Percentiles rank a stretch among this genome's conserved stretches.
Evolutionary conservation across 1,140 invertebrate genomes (phyloP).

Genomic region (Euura lappo): DNA sequence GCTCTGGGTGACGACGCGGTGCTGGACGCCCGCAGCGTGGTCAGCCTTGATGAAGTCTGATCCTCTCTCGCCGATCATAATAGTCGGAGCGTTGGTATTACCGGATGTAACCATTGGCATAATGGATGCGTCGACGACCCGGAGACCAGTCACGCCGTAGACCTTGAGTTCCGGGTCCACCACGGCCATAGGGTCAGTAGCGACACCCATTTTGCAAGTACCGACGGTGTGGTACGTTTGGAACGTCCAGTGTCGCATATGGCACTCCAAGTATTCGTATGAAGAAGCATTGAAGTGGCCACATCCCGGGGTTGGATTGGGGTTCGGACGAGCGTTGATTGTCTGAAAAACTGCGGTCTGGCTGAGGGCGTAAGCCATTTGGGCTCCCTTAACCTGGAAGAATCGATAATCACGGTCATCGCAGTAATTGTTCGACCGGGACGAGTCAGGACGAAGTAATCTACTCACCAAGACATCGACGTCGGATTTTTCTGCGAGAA

Average conservation of each 20-base stretch:
- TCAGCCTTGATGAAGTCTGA: constrained; percentile 40
- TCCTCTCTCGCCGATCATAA: constrained; percentile 52
- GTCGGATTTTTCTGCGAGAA: constrained; percentile 75
- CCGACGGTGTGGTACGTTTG: constrained; percentile 49
- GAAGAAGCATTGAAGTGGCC: no score
- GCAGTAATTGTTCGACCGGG: no score
- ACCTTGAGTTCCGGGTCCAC: constrained; percentile 51
- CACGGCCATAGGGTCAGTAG: constrained; percentile 41
- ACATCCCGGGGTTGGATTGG: constrained; percentile 11
- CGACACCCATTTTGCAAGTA: constrained; percentile 56
- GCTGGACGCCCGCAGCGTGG: neutral
- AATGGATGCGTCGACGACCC: constrained; percentile 57
- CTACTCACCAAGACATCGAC: constrained; percentile 66
- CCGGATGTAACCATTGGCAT: constrained; percentile 53
- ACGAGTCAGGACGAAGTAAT: no score
- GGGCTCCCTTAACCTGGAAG: constrained; percentile 33
- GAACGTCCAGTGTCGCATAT: neutral
- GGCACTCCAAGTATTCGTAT: neutral
- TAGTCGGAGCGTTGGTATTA: constrained; percentile 47
- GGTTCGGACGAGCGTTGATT: constrained; percentile 40
- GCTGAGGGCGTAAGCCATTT: constrained; percentile 34
- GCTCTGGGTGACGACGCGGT: no score
- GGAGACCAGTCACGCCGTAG: constrained; percentile 39
- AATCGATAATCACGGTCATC: no score
- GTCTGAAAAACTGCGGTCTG: constrained; percentile 46